Conservation (phyloP, 2,888 invertebrate genomes). For the Phrixothrix hirtus region DNA sequence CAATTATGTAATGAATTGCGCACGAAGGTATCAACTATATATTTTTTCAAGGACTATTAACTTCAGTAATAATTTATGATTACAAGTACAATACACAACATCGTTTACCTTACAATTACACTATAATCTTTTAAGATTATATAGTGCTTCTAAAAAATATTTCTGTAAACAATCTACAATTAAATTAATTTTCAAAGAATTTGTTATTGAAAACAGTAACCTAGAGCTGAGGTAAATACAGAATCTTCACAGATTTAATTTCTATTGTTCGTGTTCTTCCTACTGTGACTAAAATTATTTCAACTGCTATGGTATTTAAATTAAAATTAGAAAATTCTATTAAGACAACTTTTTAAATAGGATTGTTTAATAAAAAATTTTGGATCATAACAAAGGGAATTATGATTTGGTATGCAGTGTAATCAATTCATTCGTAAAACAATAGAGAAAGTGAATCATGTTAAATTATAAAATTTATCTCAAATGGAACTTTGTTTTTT, state of each 20-base stretch:
- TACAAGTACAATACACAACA: not conserved
- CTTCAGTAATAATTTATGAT: not conserved
- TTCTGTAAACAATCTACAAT: conserved; percentile 4
- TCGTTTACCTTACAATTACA: not conserved
- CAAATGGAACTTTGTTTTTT: too few relatives aligned
- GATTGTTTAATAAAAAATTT: too few relatives aligned
- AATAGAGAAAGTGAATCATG: not conserved
- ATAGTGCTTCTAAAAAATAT: not conserved
- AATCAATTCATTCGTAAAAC: not conserved
- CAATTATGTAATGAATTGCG: not conserved
- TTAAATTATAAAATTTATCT: too few relatives aligned
- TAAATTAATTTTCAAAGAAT: conserved; percentile 3
- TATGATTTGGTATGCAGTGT: too few relatives aligned
- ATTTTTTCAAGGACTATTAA: not conserved
- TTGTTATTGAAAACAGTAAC: not conserved
- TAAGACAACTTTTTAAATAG: too few relatives aligned
- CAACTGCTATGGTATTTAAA: not conserved
- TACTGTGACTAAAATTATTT: not conserved
- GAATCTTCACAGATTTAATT: not conserved
- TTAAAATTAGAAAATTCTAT: too few relatives aligned
- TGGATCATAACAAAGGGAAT: conserved; percentile 1
- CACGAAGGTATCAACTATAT: too few relatives aligned
- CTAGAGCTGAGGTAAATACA: not conserved
- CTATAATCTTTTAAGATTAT: conserved; percentile 2
- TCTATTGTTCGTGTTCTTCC: conserved; percentile 1